Evolutionary conservation across 2,888 invertebrate genomes (phyloP), one percentile per base, ranked within the genome.

Genomic region (Apotomis capreana): DNA sequence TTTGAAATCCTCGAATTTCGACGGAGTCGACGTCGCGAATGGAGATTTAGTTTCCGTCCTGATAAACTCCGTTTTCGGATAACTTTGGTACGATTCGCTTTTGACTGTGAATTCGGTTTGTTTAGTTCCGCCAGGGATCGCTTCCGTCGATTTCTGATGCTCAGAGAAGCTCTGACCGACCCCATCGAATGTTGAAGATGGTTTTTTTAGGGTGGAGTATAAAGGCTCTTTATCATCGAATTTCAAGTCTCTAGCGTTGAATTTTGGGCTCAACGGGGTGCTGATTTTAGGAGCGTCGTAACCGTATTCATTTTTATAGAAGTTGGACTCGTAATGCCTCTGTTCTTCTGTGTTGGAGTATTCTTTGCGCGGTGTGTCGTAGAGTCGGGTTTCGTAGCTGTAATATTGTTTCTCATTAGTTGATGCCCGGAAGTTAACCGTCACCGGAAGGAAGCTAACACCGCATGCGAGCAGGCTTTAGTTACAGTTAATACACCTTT

Each of bases 301-400:
- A 0, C 85, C 88, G 74, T 79, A 88, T 36, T 89, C 87, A 12
- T 92, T 91, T 57, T 89, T 81, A 72, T 80, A 84, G 74, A 86
- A 86, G 54, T 78, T 84, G 49, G 84, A 82, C 64, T 91, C 89
- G 70, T 73, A 81, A 40, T 81, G 79, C 13, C 80, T 70, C 65
- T 86, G 86, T 55, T 90, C 86, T 70, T 90, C 89, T 12, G 86
- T 83, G 76, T 87, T 90, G 60, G 81, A 78, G 80, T 85, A 87
- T 67, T 90, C 90, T 82, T 86, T 83, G 70, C 92, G 89, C 76
- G 93, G 93, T 4, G 94, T 92, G 81, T 94, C 94, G 84, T 94
- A 94, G 64, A 92, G 86, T 52, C 94, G 88, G 1, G 94, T 94
- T 82, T 94, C 94, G 85, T 94, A 94, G 79, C 94, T 94, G 87